A percentile compares a stretch with the other conserved stretches of the same genome.
These are phyloP conservation scores for Acanthopagrus latus DNA, from an alignment of 2,797 vertebrate species.

Conservation along the genomic window DNA sequence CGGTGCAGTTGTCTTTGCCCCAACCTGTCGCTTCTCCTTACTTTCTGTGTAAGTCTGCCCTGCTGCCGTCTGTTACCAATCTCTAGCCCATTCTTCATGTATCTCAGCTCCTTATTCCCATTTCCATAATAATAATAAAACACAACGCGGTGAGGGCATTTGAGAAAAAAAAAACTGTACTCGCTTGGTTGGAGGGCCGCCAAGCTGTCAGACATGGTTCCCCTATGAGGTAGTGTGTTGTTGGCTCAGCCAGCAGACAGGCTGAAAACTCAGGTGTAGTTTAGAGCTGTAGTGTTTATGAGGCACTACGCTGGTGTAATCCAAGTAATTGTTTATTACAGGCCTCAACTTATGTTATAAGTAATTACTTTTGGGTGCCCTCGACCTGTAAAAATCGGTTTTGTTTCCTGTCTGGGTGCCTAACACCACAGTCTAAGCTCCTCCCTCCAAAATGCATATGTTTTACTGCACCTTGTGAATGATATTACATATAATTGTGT, in stretches of 20 bases:
- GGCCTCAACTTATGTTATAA: slow-evolving; percentile 64
- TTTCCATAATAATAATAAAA: slow-evolving; percentile 22
- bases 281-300: slow-evolving; percentile 69
- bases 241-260: slow-evolving; percentile 57
- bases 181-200: slow-evolving; percentile 38
- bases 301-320: slow-evolving; percentile 71
- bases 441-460: slow-evolving; percentile 59
- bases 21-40: slow-evolving; percentile 37
- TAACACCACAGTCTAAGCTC: slow-evolving; percentile 63
- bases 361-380: slow-evolving; percentile 77
- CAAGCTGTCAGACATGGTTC: slow-evolving; percentile 64
- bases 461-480: slow-evolving; percentile 72
- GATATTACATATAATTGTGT: slow-evolving; percentile 74
- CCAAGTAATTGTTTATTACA: slow-evolving; percentile 81
- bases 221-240: slow-evolving; percentile 70
- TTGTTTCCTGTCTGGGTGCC: slow-evolving; percentile 79
- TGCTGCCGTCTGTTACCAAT: slow-evolving; percentile 28
- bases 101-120: neutral
- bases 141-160: slow-evolving; percentile 25
- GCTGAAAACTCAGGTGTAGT: slow-evolving; percentile 76
- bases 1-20: slow-evolving; percentile 22
- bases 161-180: slow-evolving; percentile 35
- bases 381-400: slow-evolving; percentile 74
- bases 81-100: neutral
- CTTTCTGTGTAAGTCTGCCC: slow-evolving; percentile 4